Evolutionary conservation across 92 coral and sea anemone genomes (phyloP), one percentile per base, ranked within the genome.

Genomic region (Phenganax subtilis): DNA sequence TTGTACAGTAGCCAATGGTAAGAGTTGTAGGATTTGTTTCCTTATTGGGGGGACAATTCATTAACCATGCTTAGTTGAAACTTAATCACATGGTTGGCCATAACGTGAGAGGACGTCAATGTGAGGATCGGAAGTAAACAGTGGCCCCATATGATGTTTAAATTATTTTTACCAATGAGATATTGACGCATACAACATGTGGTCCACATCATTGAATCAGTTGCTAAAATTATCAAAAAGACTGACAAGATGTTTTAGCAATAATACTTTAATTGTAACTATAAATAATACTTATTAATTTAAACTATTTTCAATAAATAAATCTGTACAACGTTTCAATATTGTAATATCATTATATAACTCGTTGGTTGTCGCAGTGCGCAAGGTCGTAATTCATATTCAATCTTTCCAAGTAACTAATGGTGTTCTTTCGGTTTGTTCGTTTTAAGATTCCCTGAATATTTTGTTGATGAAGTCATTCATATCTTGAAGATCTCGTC

Each of bases 261-360:
- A 76, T 59, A 76, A 58, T 76, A 57, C 25, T 76, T 76, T 76
- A 76, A 76, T 76, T 60, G 63, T 10, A 27, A 52, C 52, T 56
- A 68, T 68, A 68, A 68, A 16, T 68, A 30, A 68, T 3, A 30
- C 29, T 14, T 68, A 52, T 28, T 51, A 25, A 17, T 6, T 66
- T 29, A 66, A 51, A 30, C 12, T 27, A 9, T 66, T 51, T 66
- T 30, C 31, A 68, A 68, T 68, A 68, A 68, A 30, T 68, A 68
- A 61, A 17, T 68, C 54, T 30, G 30, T 68, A 68, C 73, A 68
- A 30, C 29, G 29, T 68, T 29, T 68, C 51, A 68, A 68, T 53
- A 3, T 68, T 68, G 6, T 68, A 29, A 30, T 30, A 37, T 10
- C 52, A 68, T 30, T 68, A 5, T 16, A 29, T 61, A 17, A 61